A percentile compares a stretch with the other conserved stretches of the same genome.
phyloP scores from a whole-genome alignment of 2,113 vertebrate species.

The Isurus oxyrinchus region DNA sequence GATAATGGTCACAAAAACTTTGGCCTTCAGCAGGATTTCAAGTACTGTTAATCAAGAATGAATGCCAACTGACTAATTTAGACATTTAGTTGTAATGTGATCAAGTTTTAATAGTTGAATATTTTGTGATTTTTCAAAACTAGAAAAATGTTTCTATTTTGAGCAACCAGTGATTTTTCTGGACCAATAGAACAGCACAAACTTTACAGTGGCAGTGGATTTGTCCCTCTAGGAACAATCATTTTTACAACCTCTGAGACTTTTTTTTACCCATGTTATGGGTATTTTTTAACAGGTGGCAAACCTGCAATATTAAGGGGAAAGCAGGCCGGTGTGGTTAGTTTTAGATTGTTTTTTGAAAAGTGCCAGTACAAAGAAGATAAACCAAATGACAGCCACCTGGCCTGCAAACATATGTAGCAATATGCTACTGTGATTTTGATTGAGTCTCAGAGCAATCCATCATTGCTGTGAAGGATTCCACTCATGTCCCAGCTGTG shows the following conservation, averaged over 20 bases:
- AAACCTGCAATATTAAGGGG: not conserved
- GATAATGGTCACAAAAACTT: not conserved
- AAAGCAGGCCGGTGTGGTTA: not conserved
- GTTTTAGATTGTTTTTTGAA: not conserved
- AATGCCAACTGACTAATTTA: not conserved
- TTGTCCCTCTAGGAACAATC: not conserved
- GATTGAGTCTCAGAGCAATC: not conserved
- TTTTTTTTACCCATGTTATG: not conserved
- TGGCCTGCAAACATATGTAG: not conserved
- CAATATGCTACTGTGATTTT: not conserved
- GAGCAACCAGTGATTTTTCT: not conserved
- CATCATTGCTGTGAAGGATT: not conserved
- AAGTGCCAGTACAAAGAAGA: not conserved
- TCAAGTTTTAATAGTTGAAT: not conserved
- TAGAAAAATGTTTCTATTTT: not conserved
- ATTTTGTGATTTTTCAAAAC: not conserved
- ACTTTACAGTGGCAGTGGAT: not conserved
- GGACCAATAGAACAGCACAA: not conserved
- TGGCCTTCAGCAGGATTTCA: not conserved
- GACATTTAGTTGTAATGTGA: not conserved
- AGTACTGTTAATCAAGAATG: not conserved
- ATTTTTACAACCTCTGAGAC: not conserved
- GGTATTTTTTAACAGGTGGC: not conserved
- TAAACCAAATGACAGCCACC: not conserved
- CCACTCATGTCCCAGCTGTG: not conserved